A percentile compares a stretch with the other conserved stretches of the same genome.
These are phyloP conservation scores for Sisor rabdophorus DNA, from an alignment of 2,113 vertebrate species.

Conservation along the genomic window DNA sequence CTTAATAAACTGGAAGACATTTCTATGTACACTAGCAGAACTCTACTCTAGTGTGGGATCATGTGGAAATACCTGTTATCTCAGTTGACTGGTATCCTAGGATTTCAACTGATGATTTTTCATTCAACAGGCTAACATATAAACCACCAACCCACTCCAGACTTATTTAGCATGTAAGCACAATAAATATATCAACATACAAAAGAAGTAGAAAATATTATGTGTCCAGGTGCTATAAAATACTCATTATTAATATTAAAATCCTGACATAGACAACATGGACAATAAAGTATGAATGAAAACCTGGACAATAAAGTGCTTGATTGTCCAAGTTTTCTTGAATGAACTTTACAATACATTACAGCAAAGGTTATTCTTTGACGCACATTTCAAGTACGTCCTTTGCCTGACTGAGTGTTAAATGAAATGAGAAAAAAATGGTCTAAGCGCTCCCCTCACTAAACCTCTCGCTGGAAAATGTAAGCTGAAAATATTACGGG, in stretches of 20 bases:
- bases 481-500: background rate
- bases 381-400: slow-evolving; percentile 57
- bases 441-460: background rate
- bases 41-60: too few species aligned
- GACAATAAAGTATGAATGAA: too few species aligned
- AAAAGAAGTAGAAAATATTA: background rate
- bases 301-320: background rate
- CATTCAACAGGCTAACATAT: too few species aligned
- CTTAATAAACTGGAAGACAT: too few species aligned
- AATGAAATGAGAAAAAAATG: slow-evolving; percentile 4
- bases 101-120: too few species aligned
- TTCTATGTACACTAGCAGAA: too few species aligned
- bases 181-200: background rate
- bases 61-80: too few species aligned
- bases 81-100: too few species aligned
- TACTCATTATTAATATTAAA: background rate
- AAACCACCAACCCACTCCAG: too few species aligned
- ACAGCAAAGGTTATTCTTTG: background rate
- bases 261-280: background rate
- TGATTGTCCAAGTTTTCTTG: background rate
- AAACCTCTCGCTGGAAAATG: slow-evolving; percentile 11
- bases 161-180: too few species aligned
- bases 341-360: background rate
- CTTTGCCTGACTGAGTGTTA: background rate
- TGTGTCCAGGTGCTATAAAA: background rate